Conservation (phyloP, 2,113 vertebrate genomes). For the Ailuropoda melanoleuca region DNA sequence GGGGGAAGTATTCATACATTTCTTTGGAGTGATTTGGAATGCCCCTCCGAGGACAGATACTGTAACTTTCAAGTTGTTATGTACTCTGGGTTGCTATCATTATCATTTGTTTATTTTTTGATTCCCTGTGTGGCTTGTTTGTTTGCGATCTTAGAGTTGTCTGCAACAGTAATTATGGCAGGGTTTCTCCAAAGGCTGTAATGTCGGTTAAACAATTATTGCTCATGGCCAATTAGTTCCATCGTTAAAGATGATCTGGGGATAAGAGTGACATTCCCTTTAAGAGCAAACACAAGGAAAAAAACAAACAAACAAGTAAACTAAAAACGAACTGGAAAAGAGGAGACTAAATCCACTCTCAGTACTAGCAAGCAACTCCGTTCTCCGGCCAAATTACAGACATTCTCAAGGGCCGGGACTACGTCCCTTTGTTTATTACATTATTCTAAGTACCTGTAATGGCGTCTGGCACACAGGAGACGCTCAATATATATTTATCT, state of each 20-base stretch:
- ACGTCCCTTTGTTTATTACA: background rate
- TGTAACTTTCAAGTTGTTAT: background rate
- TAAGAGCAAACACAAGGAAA: background rate
- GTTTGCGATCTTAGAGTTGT: background rate
- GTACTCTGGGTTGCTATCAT: background rate
- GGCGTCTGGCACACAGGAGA: background rate
- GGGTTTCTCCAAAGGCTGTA: slow-evolving; percentile 20
- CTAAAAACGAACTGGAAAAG: background rate
- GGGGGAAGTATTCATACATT: background rate
- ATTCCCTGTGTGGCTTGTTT: background rate
- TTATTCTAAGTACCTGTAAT: background rate
- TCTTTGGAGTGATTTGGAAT: background rate
- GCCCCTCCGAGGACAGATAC: background rate
- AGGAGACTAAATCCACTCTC: background rate
- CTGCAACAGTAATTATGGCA: background rate
- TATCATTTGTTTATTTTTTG: background rate
- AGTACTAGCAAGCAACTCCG: background rate
- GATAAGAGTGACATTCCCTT: background rate
- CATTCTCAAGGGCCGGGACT: background rate
- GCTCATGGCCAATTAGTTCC: background rate
- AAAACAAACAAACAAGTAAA: background rate
- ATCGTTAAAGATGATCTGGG: background rate
- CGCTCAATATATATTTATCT: background rate
- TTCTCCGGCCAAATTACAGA: background rate
- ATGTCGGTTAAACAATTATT: background rate